Evolutionary conservation across 2,888 invertebrate species (phyloP).

Genomic region (Caenorhabditis panamensis): DNA sequence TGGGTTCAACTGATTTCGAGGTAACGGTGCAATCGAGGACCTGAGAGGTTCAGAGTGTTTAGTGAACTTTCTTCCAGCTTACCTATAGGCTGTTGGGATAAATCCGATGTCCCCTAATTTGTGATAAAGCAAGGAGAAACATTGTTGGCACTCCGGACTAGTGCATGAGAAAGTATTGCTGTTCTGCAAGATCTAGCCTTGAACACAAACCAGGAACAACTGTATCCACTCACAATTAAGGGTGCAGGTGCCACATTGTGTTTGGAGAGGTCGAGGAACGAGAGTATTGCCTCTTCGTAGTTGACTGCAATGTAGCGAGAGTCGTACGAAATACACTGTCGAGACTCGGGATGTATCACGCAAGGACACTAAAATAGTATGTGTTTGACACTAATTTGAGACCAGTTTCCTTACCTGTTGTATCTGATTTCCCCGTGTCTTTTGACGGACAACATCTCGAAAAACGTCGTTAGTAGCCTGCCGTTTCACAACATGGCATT

Average conservation of each 20-base stretch:
- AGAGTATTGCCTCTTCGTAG: slow-evolving; percentile 78
- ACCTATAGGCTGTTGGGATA: slow-evolving; percentile 57
- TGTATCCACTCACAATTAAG: slow-evolving; percentile 67
- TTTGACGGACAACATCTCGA: slow-evolving; percentile 71
- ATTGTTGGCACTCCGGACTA: slow-evolving; percentile 74
- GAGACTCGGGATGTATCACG: slow-evolving; percentile 73
- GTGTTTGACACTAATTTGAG: not conserved
- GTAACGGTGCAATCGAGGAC: slow-evolving; percentile 44
- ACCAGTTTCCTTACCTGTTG: slow-evolving; percentile 66
- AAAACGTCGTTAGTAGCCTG: slow-evolving; percentile 40
- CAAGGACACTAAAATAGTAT: slow-evolving; percentile 75
- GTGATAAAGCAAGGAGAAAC: slow-evolving; percentile 72
- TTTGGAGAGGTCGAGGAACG: slow-evolving; percentile 76
- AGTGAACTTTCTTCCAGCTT: not conserved
- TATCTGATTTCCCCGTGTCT: slow-evolving; percentile 71
- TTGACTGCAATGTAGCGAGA: slow-evolving; percentile 73
- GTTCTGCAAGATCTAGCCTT: slow-evolving; percentile 64
- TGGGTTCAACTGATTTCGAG: slow-evolving; percentile 37
- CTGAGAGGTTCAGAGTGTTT: slow-evolving; percentile 8
- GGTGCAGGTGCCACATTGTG: slow-evolving; percentile 43
- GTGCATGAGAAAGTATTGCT: slow-evolving; percentile 71
- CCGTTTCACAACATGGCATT: slow-evolving; percentile 33
- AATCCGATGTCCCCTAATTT: slow-evolving; percentile 74
- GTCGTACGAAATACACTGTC: slow-evolving; percentile 78
- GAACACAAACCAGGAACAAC: not conserved